Evolutionary conservation across 2,888 invertebrate species (phyloP), one percentile per base, ranked within the genome.

Genomic region (Rhaphigaster nebulosa): DNA sequence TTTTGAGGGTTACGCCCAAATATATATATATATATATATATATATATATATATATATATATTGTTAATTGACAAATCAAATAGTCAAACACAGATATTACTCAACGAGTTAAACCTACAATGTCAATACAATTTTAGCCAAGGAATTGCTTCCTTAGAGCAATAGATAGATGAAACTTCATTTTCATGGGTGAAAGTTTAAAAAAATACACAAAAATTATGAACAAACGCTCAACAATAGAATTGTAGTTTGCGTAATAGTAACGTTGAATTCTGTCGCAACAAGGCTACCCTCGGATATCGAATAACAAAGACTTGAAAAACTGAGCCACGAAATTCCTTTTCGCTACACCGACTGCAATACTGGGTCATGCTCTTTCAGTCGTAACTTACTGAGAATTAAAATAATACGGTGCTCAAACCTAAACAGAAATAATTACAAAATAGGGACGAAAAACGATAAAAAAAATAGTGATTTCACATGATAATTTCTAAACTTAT

Each of bases 261-360:
- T 50, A 3, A 26, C 18, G 41, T 41, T 26, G 80, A 34, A 26
- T 26, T 84, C n/a, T 50, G 84, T 84, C 13, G n/a, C 84, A 84
- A 45, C 45, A 84, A 20, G 41, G 45, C n/a, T 84, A 13, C 12
- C 26, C n/a, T 45, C 1, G 45, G 45, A 41, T 84, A 50, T 84
- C 45, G 45, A n/a, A 84, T 26, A 84, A 84, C 45, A 84, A 50
- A 84, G 84, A 84, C 70, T 76, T 8, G 18, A 84, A 84, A 84
- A 84, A 84, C 80, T n/a, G 45, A 84, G 84, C 84, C 84, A 84
- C 84, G 45, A 50, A 84, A 84, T 84, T 84, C 23, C 84, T 84
- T 84, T 45, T 41, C 84, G 45, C 84, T 84, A 84, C 45, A 84
- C 41, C 41, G 4, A 84, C 34, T 26, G 26, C 45, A 84, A n/a